Percentiles rank a stretch among this genome's conserved stretches.
Evolutionary conservation across 2,113 vertebrate species (phyloP).

Genomic region (Fulmarus glacialis): DNA sequence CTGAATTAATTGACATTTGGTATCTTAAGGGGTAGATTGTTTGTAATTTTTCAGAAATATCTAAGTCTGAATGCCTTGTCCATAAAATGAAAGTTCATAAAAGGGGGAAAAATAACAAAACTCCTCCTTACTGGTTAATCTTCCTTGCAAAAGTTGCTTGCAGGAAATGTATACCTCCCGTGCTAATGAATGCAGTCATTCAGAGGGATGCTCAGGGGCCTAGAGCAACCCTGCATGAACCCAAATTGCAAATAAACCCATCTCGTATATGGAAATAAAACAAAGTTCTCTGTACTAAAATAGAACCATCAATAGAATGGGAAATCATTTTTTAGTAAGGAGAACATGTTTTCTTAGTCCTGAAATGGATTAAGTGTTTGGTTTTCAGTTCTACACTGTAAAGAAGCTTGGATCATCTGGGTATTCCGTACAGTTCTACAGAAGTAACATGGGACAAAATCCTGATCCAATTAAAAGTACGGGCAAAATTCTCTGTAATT

Average conservation of each 20-base stretch:
- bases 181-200: neutral
- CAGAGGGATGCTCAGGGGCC: neutral
- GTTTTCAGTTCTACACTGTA: neutral
- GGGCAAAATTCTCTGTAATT: neutral
- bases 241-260: neutral
- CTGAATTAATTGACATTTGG: conserved; percentile 28
- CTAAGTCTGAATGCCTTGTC: neutral
- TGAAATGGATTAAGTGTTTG: neutral
- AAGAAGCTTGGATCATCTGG: neutral
- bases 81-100: neutral
- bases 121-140: neutral
- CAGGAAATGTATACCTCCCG: neutral
- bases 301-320: neutral
- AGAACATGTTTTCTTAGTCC: neutral
- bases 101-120: neutral
- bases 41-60: neutral
- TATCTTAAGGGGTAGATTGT: neutral
- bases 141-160: neutral
- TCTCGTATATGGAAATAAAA: neutral
- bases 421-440: neutral
- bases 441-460: neutral
- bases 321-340: neutral
- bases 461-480: neutral
- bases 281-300: neutral
- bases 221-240: neutral